These are phyloP conservation scores for Parapsyche elsis DNA, from an alignment of 1,140 invertebrate genomes.

Conservation along the genomic window DNA sequence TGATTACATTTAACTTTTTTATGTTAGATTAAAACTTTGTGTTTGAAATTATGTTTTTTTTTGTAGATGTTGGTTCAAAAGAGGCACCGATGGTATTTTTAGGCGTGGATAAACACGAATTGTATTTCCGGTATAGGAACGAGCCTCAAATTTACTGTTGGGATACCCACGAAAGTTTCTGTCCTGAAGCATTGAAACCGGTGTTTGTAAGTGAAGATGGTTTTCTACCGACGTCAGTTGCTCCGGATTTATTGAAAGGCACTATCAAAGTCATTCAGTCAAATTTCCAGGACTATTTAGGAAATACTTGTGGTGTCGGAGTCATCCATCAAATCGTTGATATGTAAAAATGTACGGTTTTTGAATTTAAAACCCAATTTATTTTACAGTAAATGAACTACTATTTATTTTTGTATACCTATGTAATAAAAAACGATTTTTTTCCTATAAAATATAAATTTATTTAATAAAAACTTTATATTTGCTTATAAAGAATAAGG, in stretches of 20 bases:
- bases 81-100: conserved; percentile 44
- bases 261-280: conserved; percentile 48
- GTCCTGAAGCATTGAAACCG: conserved; percentile 19
- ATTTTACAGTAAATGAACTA: too few relatives aligned
- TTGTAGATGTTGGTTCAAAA: conserved; percentile 44
- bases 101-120: conserved; percentile 37
- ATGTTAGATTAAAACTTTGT: not conserved
- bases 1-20: not conserved
- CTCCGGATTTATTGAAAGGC: conserved; percentile 32
- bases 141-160: conserved; percentile 40
- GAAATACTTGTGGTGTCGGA: conserved; percentile 33
- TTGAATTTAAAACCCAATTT: not conserved
- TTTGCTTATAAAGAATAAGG: not conserved
- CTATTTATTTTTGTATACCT: not conserved
- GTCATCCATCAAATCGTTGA: conserved; percentile 38
- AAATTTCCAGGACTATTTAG: conserved; percentile 44
- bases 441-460: not conserved
- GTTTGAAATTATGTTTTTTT: conserved; percentile 37
- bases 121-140: conserved; percentile 46
- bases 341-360: not conserved
- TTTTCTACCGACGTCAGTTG: conserved; percentile 45
- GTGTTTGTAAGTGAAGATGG: conserved; percentile 47
- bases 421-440: not conserved
- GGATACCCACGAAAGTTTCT: conserved; percentile 42
- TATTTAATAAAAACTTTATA: not conserved